A percentile compares a stretch with the other conserved stretches of the same genome.
These are phyloP conservation scores for Pantelozetes paolii DNA, from an alignment of 2,888 invertebrate species.

Conservation along the genomic window DNA sequence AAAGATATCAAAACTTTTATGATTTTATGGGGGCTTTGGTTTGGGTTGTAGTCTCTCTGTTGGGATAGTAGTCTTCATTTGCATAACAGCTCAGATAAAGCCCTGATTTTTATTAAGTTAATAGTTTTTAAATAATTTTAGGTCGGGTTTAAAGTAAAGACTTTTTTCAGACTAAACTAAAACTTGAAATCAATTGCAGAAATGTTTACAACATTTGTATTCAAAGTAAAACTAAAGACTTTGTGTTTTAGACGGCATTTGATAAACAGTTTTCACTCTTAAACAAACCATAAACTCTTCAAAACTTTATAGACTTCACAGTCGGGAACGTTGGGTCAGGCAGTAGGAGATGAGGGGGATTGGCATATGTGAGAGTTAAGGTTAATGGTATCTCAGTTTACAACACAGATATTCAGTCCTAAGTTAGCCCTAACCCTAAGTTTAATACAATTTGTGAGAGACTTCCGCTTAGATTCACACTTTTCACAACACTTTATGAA, in stretches of 20 bases:
- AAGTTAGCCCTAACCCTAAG: neutral
- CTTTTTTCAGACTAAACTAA: too few species aligned
- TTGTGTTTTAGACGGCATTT: conserved; percentile 9
- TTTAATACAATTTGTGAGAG: neutral
- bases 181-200: neutral
- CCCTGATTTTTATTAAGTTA: neutral
- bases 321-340: neutral
- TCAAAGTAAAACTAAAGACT: neutral
- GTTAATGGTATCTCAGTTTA: conserved; percentile 1
- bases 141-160: too few species aligned
- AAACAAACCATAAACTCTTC: conserved; percentile 13
- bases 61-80: neutral
- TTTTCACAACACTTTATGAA: neutral
- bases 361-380: conserved; percentile 23
- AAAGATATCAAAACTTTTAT: neutral
- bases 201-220: neutral
- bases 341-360: neutral
- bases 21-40: neutral
- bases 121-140: too few species aligned
- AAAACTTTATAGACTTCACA: neutral
- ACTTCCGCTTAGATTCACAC: neutral
- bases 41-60: neutral
- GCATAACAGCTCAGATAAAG: conserved; percentile 9
- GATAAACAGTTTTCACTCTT: neutral
- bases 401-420: neutral